Evolutionary conservation across 2,888 invertebrate species (phyloP), one percentile per base, ranked within the genome.

Genomic region (Platycheirus rosarum): DNA sequence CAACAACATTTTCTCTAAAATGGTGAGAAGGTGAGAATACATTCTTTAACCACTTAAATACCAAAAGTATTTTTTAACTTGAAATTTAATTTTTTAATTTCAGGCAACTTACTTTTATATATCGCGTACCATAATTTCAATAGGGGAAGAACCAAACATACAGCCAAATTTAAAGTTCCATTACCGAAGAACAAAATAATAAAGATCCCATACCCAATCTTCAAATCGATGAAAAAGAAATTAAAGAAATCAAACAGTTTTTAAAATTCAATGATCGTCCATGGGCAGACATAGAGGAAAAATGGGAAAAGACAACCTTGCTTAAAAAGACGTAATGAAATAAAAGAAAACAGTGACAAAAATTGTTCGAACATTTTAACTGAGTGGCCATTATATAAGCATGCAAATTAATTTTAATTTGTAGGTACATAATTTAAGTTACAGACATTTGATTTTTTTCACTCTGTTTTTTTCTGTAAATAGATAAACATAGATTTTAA

Each of bases 381-480:
- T 4, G 65, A 65, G 44, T 66, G 66, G 66, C 66, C 42, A 0
- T n/a, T 66, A 2, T 66, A 66, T 20, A 66, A 66, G 20, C 51
- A 66, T 42, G 53, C 32, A 16, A 53, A 63, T 23, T 48, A 23
- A 35, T 55, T 68, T 20, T 68, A 46, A 32, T 7, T 8, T 48
- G 13, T 60, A 29, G 8, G 40, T 57, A 6, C 23, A 18, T 57
- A 9, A 35, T 57, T 57, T 42, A 14, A 8, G 7, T 14, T 40
- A n/a, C n/a, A n/a, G n/a, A n/a, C 23, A 23, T 23, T 23, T 6
- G 26, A 23, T 26, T 26, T 26, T 13, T 57, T 26, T 14, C 35
- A 53, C 7, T 32, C 11, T 8, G 32, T 53, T 35, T 3, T 14
- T 26, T 26, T 9, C 32, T n/a, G n/a, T n/a, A n/a, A 57, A 44